These are phyloP conservation scores for Myotis daubentonii DNA, from an alignment of 2,797 vertebrate species.

Conservation along the genomic window DNA sequence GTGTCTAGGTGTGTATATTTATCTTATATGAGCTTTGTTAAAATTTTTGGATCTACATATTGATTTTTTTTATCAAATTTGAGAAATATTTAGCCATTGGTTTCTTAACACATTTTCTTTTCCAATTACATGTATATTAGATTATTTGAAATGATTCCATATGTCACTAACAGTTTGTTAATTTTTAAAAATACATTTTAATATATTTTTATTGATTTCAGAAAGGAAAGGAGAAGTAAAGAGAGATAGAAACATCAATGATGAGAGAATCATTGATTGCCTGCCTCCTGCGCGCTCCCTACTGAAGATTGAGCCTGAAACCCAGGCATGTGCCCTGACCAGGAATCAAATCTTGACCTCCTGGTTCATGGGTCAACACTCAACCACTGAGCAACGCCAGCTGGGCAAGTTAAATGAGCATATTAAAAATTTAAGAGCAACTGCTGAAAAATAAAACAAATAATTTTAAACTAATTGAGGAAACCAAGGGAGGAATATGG, in stretches of 20 bases:
- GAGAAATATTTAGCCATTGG: background rate
- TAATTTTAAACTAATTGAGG: slow-evolving; percentile 1
- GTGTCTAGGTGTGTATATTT: background rate
- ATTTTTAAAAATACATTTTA: background rate
- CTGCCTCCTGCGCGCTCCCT: no score
- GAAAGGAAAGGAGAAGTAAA: no score
- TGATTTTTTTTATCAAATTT: slow-evolving; percentile 10
- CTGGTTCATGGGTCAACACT: no score
- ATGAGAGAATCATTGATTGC: no score
- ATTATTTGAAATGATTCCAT: background rate
- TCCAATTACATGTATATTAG: background rate
- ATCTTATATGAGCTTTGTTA: background rate
- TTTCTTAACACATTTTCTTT: background rate
- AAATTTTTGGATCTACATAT: background rate
- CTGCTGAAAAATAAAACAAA: background rate
- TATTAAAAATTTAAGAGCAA: background rate
- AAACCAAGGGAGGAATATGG: background rate
- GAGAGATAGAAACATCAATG: no score
- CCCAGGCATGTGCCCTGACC: no score
- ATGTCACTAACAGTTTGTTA: background rate
- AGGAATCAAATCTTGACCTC: no score
- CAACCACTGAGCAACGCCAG: no score
- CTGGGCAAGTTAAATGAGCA: background rate
- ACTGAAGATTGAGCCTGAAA: no score
- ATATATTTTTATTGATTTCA: no score